Base-by-base conservation (phyloP, 1,140 invertebrate genomes). In the Drosophila equinoxialis region DNA sequence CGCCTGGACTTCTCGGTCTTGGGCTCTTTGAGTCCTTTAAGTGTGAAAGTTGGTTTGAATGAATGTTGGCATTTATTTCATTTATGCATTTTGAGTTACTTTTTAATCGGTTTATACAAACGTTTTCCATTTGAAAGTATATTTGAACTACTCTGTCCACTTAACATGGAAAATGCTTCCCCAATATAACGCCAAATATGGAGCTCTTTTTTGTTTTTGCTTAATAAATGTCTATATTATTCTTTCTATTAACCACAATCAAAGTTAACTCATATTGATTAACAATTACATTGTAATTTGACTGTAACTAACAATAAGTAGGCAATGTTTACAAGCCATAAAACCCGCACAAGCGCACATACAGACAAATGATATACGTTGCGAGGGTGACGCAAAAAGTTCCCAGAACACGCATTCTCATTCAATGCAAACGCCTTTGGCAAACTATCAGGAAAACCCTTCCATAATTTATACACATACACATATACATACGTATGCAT, bases 251-350 rank as follows among this genome's bases (percentile, higher is more conserved):
- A 76, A 63, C 60, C 30, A 63, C 69, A 76, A 76, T 76, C 59
- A 69, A 69, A 69, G 45, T 76, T 76, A 76, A 76, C 73, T 76
- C 63, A 76, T 76, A 76, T 63, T 76, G 73, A 76, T 76, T 76
- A 74, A 76, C 71, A 61, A 20, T 35, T 48, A 71, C 71, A 51
- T 8, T 75, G 65, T 74, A 74, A 87, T 89, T 89, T 77, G 37
- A 65, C 65, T 74, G 48, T 71, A 79, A 80, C 83, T 77, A 83
- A 51, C 45, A 58, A 35, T 58, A 58, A 14, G 54, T 35, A 58
- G 55, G 33, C 26, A 89, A 89, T 89, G 84, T 89, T 89, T 89
- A 89, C 84, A 89, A 84, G 84, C 84, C 71, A 89, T 89, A 89
- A 89, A 89, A 84, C 83, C 45, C 45, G 45, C 45, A 51, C 45